phyloP scores from a whole-genome alignment of 2,888 invertebrate species.

The Amiota communis region DNA sequence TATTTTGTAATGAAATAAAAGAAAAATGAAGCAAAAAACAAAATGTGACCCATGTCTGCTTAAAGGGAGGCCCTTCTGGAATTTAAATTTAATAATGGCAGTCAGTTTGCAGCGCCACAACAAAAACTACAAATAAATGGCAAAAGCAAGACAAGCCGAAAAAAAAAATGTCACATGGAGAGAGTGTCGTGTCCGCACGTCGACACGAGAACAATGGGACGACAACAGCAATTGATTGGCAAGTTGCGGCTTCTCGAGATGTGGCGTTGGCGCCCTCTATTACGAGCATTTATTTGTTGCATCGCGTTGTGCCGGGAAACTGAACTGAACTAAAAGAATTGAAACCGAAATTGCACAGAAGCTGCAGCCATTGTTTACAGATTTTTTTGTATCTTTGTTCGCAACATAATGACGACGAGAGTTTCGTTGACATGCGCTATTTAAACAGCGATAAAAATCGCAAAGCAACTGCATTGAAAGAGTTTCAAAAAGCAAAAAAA shows the following conservation, averaged over 20 bases:
- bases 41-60: too few relatives aligned
- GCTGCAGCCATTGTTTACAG: slow-evolving; percentile 27
- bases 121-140: too few relatives aligned
- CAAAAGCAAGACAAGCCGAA: too few relatives aligned
- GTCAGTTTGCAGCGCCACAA: too few relatives aligned
- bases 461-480: slow-evolving; percentile 17
- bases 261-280: slow-evolving; percentile 35
- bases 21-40: too few relatives aligned
- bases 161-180: too few relatives aligned
- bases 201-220: slow-evolving; percentile 54
- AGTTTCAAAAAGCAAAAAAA: slow-evolving; percentile 45
- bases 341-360: slow-evolving; percentile 18
- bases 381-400: slow-evolving; percentile 23
- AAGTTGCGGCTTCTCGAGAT: slow-evolving; percentile 47
- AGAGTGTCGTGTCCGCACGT: slow-evolving; percentile 51
- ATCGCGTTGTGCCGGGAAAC: slow-evolving; percentile 12
- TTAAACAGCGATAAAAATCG: slow-evolving; percentile 60
- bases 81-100: too few relatives aligned
- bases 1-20: too few relatives aligned
- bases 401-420: slow-evolving; percentile 51
- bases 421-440: slow-evolving; percentile 60
- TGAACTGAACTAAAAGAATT: neutral
- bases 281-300: slow-evolving; percentile 30
- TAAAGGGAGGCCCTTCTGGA: too few relatives aligned
- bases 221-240: slow-evolving; percentile 56